These are phyloP conservation scores for Brachymystax lenok DNA, from an alignment of 2,797 vertebrate genomes.

Conservation along the genomic window DNA sequence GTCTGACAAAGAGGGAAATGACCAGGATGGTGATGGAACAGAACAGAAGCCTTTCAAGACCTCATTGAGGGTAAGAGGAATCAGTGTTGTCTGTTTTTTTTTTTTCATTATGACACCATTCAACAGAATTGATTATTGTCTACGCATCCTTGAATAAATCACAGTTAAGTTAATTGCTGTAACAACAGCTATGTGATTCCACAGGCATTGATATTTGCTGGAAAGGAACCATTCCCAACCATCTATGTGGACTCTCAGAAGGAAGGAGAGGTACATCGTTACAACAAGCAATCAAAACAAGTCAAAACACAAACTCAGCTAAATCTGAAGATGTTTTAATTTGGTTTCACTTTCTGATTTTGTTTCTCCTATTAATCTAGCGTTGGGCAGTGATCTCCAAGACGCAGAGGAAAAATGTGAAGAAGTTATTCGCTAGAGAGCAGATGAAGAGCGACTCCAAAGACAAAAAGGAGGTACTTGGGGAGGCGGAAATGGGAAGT, in stretches of 20 bases:
- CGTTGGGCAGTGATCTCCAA: constrained; percentile 95
- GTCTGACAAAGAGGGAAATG: constrained; percentile 87
- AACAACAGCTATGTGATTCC: not conserved
- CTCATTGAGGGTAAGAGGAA: constrained; percentile 77
- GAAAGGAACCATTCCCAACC: constrained; percentile 91
- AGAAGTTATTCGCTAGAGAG: constrained; percentile 86
- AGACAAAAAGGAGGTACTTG: constrained; percentile 89
- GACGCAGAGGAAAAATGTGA: constrained; percentile 92
- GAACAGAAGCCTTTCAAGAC: constrained; percentile 94
- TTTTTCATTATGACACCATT: not conserved
- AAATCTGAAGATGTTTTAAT: not conserved
- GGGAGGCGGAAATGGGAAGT: too few relatives aligned
- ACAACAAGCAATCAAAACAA: not conserved
- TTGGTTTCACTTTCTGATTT: not conserved
- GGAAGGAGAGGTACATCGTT: constrained; percentile 84
- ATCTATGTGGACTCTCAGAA: constrained; percentile 92
- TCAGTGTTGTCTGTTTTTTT: not conserved
- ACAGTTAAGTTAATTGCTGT: not conserved
- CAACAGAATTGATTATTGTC: not conserved
- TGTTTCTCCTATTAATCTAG: constrained; percentile 58
- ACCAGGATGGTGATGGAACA: constrained; percentile 85
- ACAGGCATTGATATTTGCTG: constrained; percentile 73
- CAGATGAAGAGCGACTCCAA: constrained; percentile 85
- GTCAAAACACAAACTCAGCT: too few relatives aligned
- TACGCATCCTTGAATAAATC: not conserved